phyloP scores from a whole-genome alignment of 2,888 invertebrate genomes.

The Eupeodes latifasciatus region DNA sequence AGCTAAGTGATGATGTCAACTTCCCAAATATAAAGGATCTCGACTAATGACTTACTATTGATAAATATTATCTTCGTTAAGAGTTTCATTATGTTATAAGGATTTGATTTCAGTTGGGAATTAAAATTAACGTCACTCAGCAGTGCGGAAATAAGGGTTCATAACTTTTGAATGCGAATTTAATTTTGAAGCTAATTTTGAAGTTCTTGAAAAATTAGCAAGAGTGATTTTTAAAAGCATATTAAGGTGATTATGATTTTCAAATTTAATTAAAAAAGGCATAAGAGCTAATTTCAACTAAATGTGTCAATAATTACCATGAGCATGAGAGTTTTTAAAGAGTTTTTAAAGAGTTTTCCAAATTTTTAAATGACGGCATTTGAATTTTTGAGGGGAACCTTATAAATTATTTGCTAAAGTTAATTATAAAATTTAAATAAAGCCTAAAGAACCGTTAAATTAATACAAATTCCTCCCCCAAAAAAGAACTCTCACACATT shows the following conservation, averaged over 20 bases:
- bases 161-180: conserved; percentile 19
- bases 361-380: too few relatives aligned
- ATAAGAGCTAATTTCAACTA: background rate
- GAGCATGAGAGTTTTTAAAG: too few relatives aligned
- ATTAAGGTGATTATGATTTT: background rate
- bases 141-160: background rate
- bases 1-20: background rate
- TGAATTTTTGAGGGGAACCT: too few relatives aligned
- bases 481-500: background rate
- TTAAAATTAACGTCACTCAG: conserved; percentile 16
- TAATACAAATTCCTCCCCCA: background rate
- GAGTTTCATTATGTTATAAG: conserved; percentile 13
- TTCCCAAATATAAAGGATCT: background rate
- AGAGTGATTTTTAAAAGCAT: background rate
- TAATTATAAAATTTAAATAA: background rate
- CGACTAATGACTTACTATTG: conserved; percentile 17
- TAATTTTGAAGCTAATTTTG: background rate
- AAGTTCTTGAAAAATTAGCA: background rate
- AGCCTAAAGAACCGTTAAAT: background rate
- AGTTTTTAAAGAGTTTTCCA: too few relatives aligned
- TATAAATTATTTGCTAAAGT: too few relatives aligned
- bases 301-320: too few relatives aligned
- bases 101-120: conserved; percentile 21
- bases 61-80: conserved; percentile 29
- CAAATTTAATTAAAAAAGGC: background rate